Evolutionary conservation across 2,888 invertebrate genomes (phyloP).

Genomic region (Melitaea athalia): DNA sequence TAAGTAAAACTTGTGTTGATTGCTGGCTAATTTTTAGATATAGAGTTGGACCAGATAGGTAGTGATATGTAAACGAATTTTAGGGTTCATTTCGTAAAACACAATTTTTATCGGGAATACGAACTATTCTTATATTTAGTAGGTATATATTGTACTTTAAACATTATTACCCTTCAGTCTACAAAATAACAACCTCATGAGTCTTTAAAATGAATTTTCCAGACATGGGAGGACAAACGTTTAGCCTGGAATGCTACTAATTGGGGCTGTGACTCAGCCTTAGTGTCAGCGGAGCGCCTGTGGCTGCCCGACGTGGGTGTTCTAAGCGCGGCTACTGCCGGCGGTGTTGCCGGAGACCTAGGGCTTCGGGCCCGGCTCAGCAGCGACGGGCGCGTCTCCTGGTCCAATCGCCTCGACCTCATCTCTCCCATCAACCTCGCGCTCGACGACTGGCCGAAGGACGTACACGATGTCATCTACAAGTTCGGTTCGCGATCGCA

Average conservation of each 20-base stretch:
- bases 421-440: conserved; percentile 57
- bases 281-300: conserved; percentile 86
- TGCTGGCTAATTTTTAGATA: too few species aligned
- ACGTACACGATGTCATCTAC: conserved; percentile 85
- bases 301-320: conserved; percentile 90
- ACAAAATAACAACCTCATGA: background rate
- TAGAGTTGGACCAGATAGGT: too few species aligned
- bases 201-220: conserved; percentile 36
- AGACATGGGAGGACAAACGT: conserved; percentile 90
- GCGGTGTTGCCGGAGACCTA: conserved; percentile 82
- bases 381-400: conserved; percentile 83
- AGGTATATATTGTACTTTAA: too few species aligned
- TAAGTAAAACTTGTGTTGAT: too few species aligned
- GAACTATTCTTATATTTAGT: too few species aligned
- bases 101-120: too few species aligned
- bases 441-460: conserved; percentile 88
- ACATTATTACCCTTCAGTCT: too few species aligned
- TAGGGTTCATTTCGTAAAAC: too few species aligned
- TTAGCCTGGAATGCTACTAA: conserved; percentile 86
- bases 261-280: conserved; percentile 83
- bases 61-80: too few species aligned
- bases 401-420: conserved; percentile 58
- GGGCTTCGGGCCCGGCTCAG: conserved; percentile 86
- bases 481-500: conserved; percentile 89
- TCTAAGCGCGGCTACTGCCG: conserved; percentile 85